Percentiles rank a stretch among this genome's conserved stretches.
Conservation (phyloP, 2,888 invertebrate genomes). For the Lasioglossum morio region DNA sequence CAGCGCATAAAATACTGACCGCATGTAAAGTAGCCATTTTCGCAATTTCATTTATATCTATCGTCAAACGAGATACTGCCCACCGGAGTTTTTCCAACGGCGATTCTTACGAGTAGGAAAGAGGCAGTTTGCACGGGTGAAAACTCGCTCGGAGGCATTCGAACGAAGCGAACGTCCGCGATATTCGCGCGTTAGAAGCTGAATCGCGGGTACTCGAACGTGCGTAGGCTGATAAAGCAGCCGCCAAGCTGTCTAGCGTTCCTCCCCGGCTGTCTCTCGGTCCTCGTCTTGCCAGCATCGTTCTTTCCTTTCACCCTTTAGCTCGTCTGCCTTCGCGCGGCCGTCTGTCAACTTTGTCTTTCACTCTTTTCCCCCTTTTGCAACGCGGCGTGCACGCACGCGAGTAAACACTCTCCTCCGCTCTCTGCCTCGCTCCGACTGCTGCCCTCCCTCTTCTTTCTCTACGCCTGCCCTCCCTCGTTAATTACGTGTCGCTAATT, state of each 20-base stretch:
- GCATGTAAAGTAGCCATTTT: not conserved
- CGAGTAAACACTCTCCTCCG: conserved; percentile 36
- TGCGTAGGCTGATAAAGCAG: conserved; percentile 77
- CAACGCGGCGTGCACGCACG: conserved; percentile 35
- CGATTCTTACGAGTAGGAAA: not conserved
- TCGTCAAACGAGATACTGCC: not conserved
- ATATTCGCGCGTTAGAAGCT: conserved; percentile 44
- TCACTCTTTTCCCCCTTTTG: conserved; percentile 29
- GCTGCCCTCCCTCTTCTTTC: conserved; percentile 33
- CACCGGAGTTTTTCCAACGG: not conserved
- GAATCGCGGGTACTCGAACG: conserved; percentile 56
- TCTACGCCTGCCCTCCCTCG: conserved; percentile 27
- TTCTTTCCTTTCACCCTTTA: conserved; percentile 47
- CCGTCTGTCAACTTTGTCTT: conserved; percentile 54
- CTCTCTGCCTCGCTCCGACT: conserved; percentile 8
- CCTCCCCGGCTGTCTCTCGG: conserved; percentile 34
- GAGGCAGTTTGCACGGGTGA: not conserved
- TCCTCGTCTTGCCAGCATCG: conserved; percentile 46
- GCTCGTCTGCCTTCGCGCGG: conserved; percentile 42
- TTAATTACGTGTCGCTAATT: conserved; percentile 66
- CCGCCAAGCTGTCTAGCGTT: conserved; percentile 76
- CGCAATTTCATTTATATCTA: not conserved
- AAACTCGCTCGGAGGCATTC: not conserved
- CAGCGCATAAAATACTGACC: not conserved
- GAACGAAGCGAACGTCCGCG: conserved; percentile 9